Percentiles rank a stretch among this genome's conserved stretches.
phyloP scores from a whole-genome alignment of 1,140 invertebrate genomes.

The Brachionus rubens region DNA sequence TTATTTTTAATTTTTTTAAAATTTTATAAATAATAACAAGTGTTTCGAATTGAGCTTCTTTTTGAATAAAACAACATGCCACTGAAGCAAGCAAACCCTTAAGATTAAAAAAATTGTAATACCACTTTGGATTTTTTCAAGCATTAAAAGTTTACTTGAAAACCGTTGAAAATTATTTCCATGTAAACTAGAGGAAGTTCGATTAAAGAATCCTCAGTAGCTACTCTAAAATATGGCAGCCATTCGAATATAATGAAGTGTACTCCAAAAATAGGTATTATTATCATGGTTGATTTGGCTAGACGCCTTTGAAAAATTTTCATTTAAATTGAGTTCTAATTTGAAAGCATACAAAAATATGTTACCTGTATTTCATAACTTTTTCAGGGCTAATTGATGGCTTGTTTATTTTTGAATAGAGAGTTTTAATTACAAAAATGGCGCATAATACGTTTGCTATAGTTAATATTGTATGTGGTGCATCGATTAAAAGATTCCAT shows the following conservation, averaged over 20 bases:
- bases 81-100: constrained; percentile 40
- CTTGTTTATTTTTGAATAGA: constrained; percentile 32
- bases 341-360: too few relatives aligned
- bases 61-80: constrained; percentile 42
- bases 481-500: constrained; percentile 15
- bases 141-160: neutral
- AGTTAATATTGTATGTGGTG: constrained; percentile 15
- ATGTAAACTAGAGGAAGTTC: constrained; percentile 23
- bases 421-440: constrained; percentile 8
- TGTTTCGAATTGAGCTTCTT: constrained; percentile 35
- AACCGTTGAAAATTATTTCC: constrained; percentile 6
- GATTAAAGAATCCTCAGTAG: constrained; percentile 4
- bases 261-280: constrained; percentile 32
- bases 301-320: neutral
- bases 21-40: neutral
- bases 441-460: constrained; percentile 4
- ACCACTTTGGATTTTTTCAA: neutral
- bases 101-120: neutral
- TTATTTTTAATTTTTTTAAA: neutral
- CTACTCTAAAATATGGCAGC: constrained; percentile 20
- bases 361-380: constrained; percentile 34
- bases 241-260: constrained; percentile 45
- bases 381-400: constrained; percentile 15
- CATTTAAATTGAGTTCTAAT: neutral
- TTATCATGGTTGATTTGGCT: constrained; percentile 33